Conservation (phyloP, 2,888 invertebrate genomes). For the Pedicia rivosa region DNA sequence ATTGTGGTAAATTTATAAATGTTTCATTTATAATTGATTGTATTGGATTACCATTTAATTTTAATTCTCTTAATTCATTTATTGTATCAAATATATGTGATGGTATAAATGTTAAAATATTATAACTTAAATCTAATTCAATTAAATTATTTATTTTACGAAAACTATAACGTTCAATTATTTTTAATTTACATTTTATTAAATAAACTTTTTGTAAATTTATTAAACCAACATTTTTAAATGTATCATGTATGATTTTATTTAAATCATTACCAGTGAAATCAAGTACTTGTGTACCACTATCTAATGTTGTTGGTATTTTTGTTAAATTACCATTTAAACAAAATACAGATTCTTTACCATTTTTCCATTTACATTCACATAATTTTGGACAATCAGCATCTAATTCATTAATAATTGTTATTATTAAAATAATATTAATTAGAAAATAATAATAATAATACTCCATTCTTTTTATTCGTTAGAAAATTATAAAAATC, state of each 20-base stretch:
- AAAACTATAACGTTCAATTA: constrained; percentile 57
- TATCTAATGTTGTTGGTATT: constrained; percentile 57
- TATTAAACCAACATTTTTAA: constrained; percentile 54
- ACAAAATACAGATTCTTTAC: constrained; percentile 72
- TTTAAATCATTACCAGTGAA: constrained; percentile 56
- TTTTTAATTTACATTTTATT: constrained; percentile 49
- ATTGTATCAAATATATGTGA: constrained; percentile 56
- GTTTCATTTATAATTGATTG: constrained; percentile 51
- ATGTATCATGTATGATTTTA: constrained; percentile 52
- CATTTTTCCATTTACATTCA: constrained; percentile 80
- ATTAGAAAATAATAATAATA: too few species aligned
- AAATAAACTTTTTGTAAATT: constrained; percentile 69
- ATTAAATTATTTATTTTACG: constrained; percentile 63
- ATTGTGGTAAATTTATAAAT: constrained; percentile 45
- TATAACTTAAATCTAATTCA: constrained; percentile 64
- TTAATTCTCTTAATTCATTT: constrained; percentile 56
- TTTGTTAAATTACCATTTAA: constrained; percentile 55
- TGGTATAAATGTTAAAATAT: constrained; percentile 49
- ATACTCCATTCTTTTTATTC: too few species aligned
- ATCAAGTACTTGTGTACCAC: constrained; percentile 65
- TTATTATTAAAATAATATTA: constrained; percentile 2
- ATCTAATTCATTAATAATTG: constrained; percentile 23
- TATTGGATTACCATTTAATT: constrained; percentile 60
- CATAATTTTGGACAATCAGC: constrained; percentile 60
- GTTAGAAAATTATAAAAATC: neutral